Base-by-base conservation (phyloP, 2,888 invertebrate species). In the Chloroclysta siterata region DNA sequence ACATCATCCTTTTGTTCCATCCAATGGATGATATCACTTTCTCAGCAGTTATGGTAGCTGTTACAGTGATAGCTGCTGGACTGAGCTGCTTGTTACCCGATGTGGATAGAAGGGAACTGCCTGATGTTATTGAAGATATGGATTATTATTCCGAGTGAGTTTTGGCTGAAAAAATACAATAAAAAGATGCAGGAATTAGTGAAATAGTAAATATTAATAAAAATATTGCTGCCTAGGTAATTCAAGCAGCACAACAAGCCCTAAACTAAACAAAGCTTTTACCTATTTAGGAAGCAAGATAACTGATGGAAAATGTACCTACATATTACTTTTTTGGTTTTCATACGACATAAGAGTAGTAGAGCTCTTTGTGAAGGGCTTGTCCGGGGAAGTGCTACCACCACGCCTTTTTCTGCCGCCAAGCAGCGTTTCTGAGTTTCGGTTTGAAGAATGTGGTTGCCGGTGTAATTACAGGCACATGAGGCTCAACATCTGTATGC, bases 81-180 rank as follows among this genome's bases (percentile, higher is more conserved):
- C 57, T 89, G 44, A 85, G 86, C 50, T 80, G 82, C 53, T 52
- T 83, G 1, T 70, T 90, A 10, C 85, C 87, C 8, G 82, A 90
- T 67, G 84, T 90, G 0, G 91, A 91, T 70, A 75, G 77, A n/a
- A 80, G 91, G 68, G 91, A 92, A 72, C 64, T 91, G 50, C 91
- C 91, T 0, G 91, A 92, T 72, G 72, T 88, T 28, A 73, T 90
- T 52, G 82, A 81, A 54, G 91, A 92, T 68, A 91, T 91, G 92
- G 91, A 91, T 74, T 90, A 89, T 72, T 92, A 85, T 76, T 83
- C 84, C 33, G 90, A 90, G 91, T 92, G 76, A 79, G 83, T 72
- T 42, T 28, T n/a, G 6, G 2, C 13, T n/a, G 41, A 41, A n/a
- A n/a, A n/a, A n/a, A n/a, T n/a, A n/a, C n/a, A n/a, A n/a, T n/a